Evolutionary conservation across 2,888 invertebrate genomes (phyloP), one percentile per base, ranked within the genome.

Genomic region (Augiades crinisus): DNA sequence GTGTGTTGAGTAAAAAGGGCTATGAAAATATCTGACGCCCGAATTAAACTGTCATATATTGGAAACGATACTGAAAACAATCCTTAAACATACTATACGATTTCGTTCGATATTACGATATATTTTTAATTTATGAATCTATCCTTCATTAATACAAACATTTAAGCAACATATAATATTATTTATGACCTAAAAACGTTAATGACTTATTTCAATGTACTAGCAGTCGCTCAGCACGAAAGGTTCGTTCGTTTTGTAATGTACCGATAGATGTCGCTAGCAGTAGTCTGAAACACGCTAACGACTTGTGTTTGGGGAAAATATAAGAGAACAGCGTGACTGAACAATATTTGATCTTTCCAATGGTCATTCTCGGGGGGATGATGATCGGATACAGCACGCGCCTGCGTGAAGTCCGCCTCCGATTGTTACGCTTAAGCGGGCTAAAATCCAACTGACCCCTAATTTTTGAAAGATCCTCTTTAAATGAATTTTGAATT

Each of bases 331-430:
- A 7, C 22, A 6, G 5, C 3, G 12, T 0, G 10, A n/a, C 0
- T 2, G 0, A 36, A 1, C 1, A 5, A 0, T n/a, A 30, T 10
- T 14, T 59, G 86, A 87, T 88, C 87, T 87, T 86, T 87, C 87
- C 67, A 45, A 80, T 84, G 85, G 87, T 86, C n/a, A n/a, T 87
- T 84, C 65, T 81, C 86, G 72, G 85, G 87, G 83, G 87, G 54
- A 73, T 88, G 88, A 88, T 88, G 88, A 88, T 85, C 70, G 83
- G 86, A 70, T 68, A 61, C 6, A 49, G 40, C 88, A 73, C 66
- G 78, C 83, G 78, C 51, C 72, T 88, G 86, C 72, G 66, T 86
- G 88, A 88, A 19, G 86, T 81, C 81, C 85, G 76, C 59, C 67
- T 58, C 79, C 87, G 79, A 85, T 51, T 82, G 88, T 88, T 88